These are phyloP conservation scores for Pecten maximus DNA, from an alignment of 2,888 invertebrate genomes.

Conservation along the genomic window DNA sequence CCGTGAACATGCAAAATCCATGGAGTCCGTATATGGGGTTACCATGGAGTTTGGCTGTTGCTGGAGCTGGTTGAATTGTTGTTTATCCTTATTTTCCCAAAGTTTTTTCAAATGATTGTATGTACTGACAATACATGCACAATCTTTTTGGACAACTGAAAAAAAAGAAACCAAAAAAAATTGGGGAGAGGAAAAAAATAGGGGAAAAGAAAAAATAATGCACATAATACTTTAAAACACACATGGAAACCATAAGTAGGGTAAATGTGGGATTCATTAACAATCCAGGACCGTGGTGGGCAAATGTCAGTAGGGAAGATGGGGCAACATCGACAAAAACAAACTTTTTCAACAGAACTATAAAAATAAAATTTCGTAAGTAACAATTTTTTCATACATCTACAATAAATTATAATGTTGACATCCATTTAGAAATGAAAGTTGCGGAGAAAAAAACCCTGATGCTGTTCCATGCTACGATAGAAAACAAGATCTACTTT, in stretches of 20 bases:
- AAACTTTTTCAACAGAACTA: background rate
- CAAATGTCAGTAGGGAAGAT: background rate
- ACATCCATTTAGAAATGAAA: slow-evolving; percentile 1
- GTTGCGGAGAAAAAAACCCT: background rate
- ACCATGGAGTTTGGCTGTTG: slow-evolving; percentile 52
- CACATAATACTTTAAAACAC: background rate
- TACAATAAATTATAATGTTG: background rate
- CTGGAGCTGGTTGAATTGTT: slow-evolving; percentile 59
- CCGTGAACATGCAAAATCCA: slow-evolving; percentile 54
- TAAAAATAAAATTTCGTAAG: background rate
- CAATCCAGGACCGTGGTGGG: background rate
- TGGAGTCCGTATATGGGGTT: slow-evolving; percentile 21
- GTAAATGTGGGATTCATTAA: background rate
- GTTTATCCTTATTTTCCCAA: slow-evolving; percentile 81
- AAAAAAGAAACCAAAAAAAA: slow-evolving; percentile 61
- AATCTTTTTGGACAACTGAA: slow-evolving; percentile 79
- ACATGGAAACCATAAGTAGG: background rate
- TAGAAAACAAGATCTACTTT: background rate
- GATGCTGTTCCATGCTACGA: background rate
- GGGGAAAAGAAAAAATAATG: background rate
- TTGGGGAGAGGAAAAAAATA: slow-evolving; percentile 8
- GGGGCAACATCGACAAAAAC: background rate
- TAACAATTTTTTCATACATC: too few species aligned
- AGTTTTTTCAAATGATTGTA: slow-evolving; percentile 82
- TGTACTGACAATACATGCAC: slow-evolving; percentile 80